Conservation (phyloP, 2,113 vertebrate genomes). For the Vulpes ferrilata region DNA sequence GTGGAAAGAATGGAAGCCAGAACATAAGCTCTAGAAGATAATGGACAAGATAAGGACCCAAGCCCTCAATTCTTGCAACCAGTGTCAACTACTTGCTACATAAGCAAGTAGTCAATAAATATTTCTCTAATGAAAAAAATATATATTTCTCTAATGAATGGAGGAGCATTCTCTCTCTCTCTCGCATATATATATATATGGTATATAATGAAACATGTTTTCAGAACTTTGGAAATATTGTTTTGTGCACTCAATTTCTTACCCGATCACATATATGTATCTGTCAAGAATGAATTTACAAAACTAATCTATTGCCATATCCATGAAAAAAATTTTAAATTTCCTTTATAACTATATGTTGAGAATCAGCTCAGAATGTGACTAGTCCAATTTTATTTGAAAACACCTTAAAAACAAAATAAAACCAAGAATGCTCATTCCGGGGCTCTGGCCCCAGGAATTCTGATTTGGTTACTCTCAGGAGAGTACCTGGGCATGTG, state of each 20-base stretch:
- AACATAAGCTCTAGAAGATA: background rate
- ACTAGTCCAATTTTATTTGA: background rate
- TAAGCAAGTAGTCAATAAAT: background rate
- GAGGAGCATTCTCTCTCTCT: background rate
- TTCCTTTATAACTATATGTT: background rate
- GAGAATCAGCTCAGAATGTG: background rate
- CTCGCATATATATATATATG: background rate
- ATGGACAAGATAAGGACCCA: background rate
- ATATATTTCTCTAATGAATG: background rate
- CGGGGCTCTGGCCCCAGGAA: background rate
- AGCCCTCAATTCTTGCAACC: background rate
- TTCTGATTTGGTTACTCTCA: background rate
- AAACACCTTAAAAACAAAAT: conserved; percentile 5
- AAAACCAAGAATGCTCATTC: background rate
- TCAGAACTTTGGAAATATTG: conserved; percentile 33
- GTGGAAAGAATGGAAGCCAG: background rate
- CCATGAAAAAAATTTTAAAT: background rate
- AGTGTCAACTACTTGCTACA: background rate
- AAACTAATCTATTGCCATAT: background rate
- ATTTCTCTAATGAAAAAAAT: background rate
- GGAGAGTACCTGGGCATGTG: background rate
- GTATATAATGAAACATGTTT: background rate
- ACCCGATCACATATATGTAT: background rate
- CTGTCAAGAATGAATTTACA: conserved; percentile 11
- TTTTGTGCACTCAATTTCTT: conserved; percentile 31